phyloP scores from a whole-genome alignment of 2,797 vertebrate species.

The Mallotus villosus region DNA sequence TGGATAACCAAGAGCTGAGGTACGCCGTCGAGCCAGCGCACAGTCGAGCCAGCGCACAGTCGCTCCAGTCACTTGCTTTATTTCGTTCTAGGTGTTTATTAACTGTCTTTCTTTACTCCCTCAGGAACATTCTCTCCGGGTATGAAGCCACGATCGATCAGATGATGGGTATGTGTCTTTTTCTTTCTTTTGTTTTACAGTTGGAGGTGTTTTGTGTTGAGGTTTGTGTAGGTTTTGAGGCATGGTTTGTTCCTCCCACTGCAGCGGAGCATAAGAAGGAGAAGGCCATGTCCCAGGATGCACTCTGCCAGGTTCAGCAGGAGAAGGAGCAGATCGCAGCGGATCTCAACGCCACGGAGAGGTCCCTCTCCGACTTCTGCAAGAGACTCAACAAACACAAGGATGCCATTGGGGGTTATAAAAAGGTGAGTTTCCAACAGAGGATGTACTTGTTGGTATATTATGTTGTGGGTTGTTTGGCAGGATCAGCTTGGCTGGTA shows the following conservation, averaged over 20 bases:
- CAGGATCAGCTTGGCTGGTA: neutral
- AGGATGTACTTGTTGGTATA: neutral
- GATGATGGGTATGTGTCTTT: slow-evolving; percentile 75
- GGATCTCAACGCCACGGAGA: slow-evolving; percentile 85
- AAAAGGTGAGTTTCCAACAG: slow-evolving; percentile 70
- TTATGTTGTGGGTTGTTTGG: neutral
- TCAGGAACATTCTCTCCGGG: slow-evolving; percentile 84
- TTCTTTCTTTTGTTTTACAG: neutral
- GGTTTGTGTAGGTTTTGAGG: neutral
- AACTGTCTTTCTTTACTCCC: neutral
- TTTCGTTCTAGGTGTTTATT: neutral
- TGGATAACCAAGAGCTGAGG: slow-evolving; percentile 85
- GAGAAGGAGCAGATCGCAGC: slow-evolving; percentile 83
- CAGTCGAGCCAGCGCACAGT: neutral
- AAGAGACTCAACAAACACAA: slow-evolving; percentile 92
- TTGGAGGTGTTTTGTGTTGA: neutral
- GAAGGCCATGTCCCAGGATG: slow-evolving; percentile 67
- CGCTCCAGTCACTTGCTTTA: neutral
- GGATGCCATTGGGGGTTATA: slow-evolving; percentile 85
- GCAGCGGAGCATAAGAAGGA: slow-evolving; percentile 83
- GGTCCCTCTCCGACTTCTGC: slow-evolving; percentile 88
- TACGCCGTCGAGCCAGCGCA: slow-evolving; percentile 46
- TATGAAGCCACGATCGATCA: slow-evolving; percentile 82
- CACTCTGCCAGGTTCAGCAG: slow-evolving; percentile 70
- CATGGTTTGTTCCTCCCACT: neutral